phyloP scores from a whole-genome alignment of 2,888 invertebrate genomes.

The Norana najaformis region DNA sequence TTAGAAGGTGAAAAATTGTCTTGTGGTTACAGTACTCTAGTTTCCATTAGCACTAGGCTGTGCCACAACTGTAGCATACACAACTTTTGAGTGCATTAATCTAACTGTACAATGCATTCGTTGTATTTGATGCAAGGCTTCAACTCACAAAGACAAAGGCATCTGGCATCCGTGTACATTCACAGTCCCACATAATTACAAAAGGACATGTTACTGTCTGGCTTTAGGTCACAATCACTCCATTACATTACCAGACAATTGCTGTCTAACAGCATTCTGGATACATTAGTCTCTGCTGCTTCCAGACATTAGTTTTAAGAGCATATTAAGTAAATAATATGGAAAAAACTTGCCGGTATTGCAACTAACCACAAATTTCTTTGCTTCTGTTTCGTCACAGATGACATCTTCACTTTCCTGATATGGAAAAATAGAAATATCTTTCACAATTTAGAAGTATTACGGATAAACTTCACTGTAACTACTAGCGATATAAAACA shows the following conservation, averaged over 20 bases:
- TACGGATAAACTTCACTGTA: background rate
- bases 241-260: background rate
- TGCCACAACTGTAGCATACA: background rate
- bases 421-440: background rate
- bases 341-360: background rate
- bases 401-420: background rate
- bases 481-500: too few species aligned
- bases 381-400: background rate
- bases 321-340: background rate
- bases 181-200: too few species aligned
- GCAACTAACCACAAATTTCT: conserved; percentile 22
- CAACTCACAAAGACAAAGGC: too few species aligned
- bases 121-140: too few species aligned
- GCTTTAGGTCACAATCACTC: too few species aligned
- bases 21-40: background rate
- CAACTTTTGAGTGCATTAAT: too few species aligned
- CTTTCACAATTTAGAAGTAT: background rate
- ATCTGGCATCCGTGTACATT: too few species aligned
- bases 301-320: too few species aligned
- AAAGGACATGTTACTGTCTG: too few species aligned
- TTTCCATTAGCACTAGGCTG: background rate
- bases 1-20: background rate
- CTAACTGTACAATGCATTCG: background rate
- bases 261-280: too few species aligned
- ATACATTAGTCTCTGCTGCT: too few species aligned